Conservation (phyloP, 1,140 invertebrate genomes). For the Drosophila melanogaster region DNA sequence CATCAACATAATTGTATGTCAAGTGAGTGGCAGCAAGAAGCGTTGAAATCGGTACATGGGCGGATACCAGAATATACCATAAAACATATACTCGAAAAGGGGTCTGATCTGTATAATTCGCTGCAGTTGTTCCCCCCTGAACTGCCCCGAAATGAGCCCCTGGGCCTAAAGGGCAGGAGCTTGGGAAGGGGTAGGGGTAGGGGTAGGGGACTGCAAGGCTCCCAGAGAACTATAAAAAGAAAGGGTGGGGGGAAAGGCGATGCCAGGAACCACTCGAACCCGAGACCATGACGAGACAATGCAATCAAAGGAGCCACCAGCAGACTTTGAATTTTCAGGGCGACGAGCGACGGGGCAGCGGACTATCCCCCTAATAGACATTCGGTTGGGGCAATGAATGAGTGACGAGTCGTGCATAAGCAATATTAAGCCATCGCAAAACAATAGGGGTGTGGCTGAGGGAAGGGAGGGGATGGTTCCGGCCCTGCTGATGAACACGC, state of each 20-base stretch:
- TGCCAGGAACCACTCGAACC: constrained; percentile 74
- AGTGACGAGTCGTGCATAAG: constrained; percentile 69
- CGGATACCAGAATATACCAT: background rate
- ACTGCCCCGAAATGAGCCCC: constrained; percentile 39
- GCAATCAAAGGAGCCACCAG: constrained; percentile 76
- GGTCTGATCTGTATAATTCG: no score
- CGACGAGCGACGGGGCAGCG: background rate
- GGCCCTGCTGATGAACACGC: constrained; percentile 4
- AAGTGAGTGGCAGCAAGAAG: constrained; percentile 34
- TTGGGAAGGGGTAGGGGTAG: background rate
- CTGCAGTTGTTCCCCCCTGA: no score
- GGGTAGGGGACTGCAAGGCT: constrained; percentile 14
- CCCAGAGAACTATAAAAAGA: constrained; percentile 19
- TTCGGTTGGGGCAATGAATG: constrained; percentile 61
- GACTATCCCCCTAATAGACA: constrained; percentile 4
- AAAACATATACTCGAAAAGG: no score
- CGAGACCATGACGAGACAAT: constrained; percentile 82
- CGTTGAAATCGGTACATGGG: constrained; percentile 10
- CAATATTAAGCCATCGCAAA: constrained; percentile 73
- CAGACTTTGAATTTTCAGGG: constrained; percentile 8
- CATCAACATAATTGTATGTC: constrained; percentile 54
- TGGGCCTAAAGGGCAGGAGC: constrained; percentile 32
- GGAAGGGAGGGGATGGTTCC: no score
- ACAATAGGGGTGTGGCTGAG: constrained; percentile 4
- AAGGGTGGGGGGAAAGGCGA: constrained; percentile 30